These are phyloP conservation scores for Strigamia crassipes DNA, from an alignment of 2,888 invertebrate species.

Conservation along the genomic window DNA sequence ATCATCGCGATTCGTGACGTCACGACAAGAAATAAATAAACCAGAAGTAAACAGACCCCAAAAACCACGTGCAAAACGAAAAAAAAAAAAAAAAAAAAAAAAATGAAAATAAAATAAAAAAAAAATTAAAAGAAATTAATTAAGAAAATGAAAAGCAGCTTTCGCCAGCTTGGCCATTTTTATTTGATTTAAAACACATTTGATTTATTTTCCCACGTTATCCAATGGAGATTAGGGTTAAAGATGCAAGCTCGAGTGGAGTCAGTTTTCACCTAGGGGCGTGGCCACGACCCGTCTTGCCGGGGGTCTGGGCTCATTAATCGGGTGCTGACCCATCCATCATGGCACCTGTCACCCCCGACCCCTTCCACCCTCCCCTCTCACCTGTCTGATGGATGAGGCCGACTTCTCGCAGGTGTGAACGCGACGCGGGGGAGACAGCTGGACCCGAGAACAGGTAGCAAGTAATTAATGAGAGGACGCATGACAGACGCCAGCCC, in stretches of 20 bases:
- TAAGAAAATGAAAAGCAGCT: neutral
- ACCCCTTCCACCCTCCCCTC: neutral
- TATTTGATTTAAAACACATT: neutral
- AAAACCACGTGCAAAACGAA: too few species aligned
- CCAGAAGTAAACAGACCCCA: too few species aligned
- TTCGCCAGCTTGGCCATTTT: neutral
- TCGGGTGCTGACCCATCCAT: slow-evolving; percentile 10
- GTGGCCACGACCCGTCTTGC: slow-evolving; percentile 10
- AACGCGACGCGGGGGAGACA: slow-evolving; percentile 10
- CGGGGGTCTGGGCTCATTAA: slow-evolving; percentile 10
- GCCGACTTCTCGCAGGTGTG: slow-evolving; percentile 10
- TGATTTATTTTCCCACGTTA: slow-evolving; percentile 10
- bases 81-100: too few species aligned
- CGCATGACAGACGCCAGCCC: slow-evolving; percentile 10
- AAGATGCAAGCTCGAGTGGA: neutral
- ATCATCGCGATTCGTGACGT: too few species aligned
- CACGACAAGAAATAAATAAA: too few species aligned
- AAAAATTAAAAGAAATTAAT: neutral
- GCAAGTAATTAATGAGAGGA: slow-evolving; percentile 10
- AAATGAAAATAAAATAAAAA: neutral
- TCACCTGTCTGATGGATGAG: slow-evolving; percentile 10
- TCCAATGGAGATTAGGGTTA: slow-evolving; percentile 10
- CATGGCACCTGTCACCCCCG: slow-evolving; percentile 3
- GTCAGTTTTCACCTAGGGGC: slow-evolving; percentile 10
- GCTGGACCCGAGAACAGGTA: slow-evolving; percentile 10